A percentile compares a stretch with the other conserved stretches of the same genome.
These are phyloP conservation scores for Reinhardtius hippoglossoides DNA, from an alignment of 2,113 vertebrate species.

Conservation along the genomic window DNA sequence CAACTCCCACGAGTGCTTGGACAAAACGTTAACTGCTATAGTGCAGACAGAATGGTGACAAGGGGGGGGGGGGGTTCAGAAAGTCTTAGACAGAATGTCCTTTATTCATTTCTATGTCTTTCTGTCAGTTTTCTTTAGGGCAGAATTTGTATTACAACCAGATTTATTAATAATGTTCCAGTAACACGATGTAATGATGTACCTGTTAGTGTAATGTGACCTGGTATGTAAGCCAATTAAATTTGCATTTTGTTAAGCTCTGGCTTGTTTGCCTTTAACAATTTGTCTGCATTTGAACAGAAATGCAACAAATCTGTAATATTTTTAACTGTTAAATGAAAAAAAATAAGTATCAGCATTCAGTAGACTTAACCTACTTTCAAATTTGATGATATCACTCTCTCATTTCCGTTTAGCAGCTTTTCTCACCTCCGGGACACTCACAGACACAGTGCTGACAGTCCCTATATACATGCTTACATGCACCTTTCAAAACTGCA, in stretches of 20 bases:
- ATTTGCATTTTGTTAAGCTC: background rate
- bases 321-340: background rate
- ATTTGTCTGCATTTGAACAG: background rate
- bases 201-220: background rate
- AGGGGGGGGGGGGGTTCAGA: background rate
- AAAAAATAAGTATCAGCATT: background rate
- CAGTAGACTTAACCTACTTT: background rate
- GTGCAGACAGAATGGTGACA: background rate
- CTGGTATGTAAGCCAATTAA: background rate
- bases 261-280: background rate
- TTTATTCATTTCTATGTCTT: background rate
- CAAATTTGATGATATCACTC: background rate
- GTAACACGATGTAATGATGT: background rate
- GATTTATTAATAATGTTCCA: background rate
- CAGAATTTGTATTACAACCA: background rate
- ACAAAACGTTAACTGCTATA: background rate
- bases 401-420: background rate
- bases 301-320: background rate
- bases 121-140: background rate
- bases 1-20: slow-evolving; percentile 11
- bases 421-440: background rate
- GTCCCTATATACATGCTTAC: background rate
- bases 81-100: background rate
- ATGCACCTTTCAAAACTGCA: background rate
- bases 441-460: background rate